Base-by-base conservation (phyloP, 1,140 invertebrate species). In the Drosophila kanapiae region DNA sequence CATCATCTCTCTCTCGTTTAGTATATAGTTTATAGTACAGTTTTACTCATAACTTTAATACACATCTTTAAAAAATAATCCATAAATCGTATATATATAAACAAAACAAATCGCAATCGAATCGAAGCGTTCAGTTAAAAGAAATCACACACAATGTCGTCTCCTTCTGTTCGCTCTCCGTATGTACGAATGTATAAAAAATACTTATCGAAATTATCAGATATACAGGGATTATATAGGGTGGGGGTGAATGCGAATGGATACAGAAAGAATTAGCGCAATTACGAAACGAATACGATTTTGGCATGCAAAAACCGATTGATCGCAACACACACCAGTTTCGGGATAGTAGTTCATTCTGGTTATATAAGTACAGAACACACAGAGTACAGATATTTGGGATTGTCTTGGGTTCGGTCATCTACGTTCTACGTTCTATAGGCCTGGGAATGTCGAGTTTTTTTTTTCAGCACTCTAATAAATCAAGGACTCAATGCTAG, bases 21-120 rank as follows among this genome's bases (percentile, higher is more conserved):
- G 54, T 79, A 59, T 78, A 61, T 78, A 59, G 67, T 79, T 67
- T 83, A 83, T 83, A 83, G 80, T 83, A 83, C 81, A 83, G 16
- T 61, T 78, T 54, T 83, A 78, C 79, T 83, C 72, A 88, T 87
- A 87, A 88, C 84, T 87, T 87, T 87, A 87, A 87, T 87, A 87
- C 84, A 87, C 84, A 87, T 87, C 80, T 65, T 88, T 75, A 85
- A 80, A 87, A 87, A 87, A 82, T 82, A 78, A 87, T 75, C 60
- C 60, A 82, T 84, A 70, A 86, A 80, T 86, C 67, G 79, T 87
- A 87, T 54, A 48, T 31, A 31, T 48, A 54, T 88, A 87, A 87
- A 88, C 84, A 87, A 87, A 87, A 87, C 84, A 87, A 87, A 75
- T 74, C 72, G 72, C 87, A 88, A 87, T 78, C 82, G 84, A 83